Evolutionary conservation across 2,797 vertebrate genomes (phyloP), one percentile per base, ranked within the genome.

Genomic region (Limnodromus scolopaceus): DNA sequence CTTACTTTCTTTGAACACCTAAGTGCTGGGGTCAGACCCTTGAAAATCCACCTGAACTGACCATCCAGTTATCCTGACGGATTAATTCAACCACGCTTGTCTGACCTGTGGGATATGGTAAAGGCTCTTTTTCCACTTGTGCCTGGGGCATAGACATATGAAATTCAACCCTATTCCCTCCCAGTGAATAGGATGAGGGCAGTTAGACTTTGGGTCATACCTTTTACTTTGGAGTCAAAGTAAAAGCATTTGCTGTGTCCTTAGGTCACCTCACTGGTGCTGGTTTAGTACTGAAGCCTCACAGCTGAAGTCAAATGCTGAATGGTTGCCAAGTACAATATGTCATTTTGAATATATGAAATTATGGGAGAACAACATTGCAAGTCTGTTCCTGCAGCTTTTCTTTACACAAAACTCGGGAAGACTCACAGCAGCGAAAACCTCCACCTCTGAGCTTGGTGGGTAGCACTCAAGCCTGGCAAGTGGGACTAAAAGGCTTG

Each of bases 261-360:
- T 97, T 72, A 91, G 82, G 89, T 95, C 91, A 95, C 94, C 93
- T 96, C 79, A n/a, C 41, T 71, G 78, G 60, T 96, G 54, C 48
- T 95, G 70, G 39, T 87, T 96, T 95, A 76, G 87, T 84, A 77
- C 84, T 92, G 86, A 84, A 91, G 72, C 51, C 85, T 89, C 43
- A 39, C 45, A 91, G 90, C 82, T 97, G 89, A 96, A 96, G 87
- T 90, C 48, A 91, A 96, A 84, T 49, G 39, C 71, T 95, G 93
- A 95, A 75, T n/a, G 24, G 28, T 58, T 92, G 97, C 96, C 95
- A 96, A 79, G 83, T 91, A 93, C 90, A 92, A 76, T 78, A 51
- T 95, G 87, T 94, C 72, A 96, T 96, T 96, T 91, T 93, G 58
- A 94, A 92, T 96, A 84, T 78, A 77, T 34, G 83, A 91, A 95